Evolutionary conservation across 2,113 vertebrate genomes (phyloP), one percentile per base, ranked within the genome.

Genomic region (Coracopsis vasa): DNA sequence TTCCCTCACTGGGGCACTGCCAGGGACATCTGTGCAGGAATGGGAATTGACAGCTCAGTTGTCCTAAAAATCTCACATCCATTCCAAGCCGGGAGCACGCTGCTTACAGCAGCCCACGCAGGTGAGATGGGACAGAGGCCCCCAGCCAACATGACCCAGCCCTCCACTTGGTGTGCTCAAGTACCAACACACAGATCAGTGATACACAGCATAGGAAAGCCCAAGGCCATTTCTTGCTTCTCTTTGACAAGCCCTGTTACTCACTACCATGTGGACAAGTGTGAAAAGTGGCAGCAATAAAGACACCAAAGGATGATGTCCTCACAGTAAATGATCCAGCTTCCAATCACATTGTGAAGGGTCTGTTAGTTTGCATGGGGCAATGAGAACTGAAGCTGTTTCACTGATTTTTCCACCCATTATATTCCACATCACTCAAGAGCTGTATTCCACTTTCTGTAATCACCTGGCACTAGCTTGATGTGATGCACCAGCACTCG

Each of bases 261-360:
- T 42, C 14, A n/a, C 13, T 11, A 42, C 25, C 14, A 4, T 0
- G 0, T 2, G 5, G n/a, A 8, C 1, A 8, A 86, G 35, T 3
- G 10, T 58, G 54, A 78, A 84, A 94, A 93, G n/a, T 16, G 10
- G 21, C 31, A 77, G 28, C 75, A 65, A 42, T 47, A 17, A 64
- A 60, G 33, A 72, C 33, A 67, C 16, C 16, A 54, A 67, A 82
- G 47, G 28, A n/a, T 41, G 16, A 15, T 23, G 14, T 71, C 28
- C 23, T 60, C 42, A 19, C 0, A 0, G 42, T 33, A 56, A 77
- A 60, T 0, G 1, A 39, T n/a, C 15, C 2, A 9, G 44, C 19
- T 48, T 48, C 31, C 3, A 33, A 9, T 31, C 17, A 31, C 9
- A 10, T 25, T 64, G 33, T 11, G 33, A 75, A 65, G 7, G 12